Base-by-base conservation (phyloP, 2,113 vertebrate genomes). In the Aphyosemion australe region DNA sequence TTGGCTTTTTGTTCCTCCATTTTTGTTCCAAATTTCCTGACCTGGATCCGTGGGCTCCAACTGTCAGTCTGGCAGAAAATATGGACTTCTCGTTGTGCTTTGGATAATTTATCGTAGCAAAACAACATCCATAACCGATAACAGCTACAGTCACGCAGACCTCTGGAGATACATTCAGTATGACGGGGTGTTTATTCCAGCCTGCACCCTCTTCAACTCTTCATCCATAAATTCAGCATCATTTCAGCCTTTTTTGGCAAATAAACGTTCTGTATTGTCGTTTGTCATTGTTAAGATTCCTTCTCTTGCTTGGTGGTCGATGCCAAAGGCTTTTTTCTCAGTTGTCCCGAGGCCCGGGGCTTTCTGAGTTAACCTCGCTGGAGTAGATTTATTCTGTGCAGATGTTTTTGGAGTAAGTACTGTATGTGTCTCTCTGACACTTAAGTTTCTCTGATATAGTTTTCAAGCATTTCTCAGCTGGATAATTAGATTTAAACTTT, bases 371-470 rank as follows among this genome's bases (percentile, higher is more conserved):
- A 80, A 82, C 65, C 69, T 72, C 65, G 69, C 51, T 8, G 14
- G 15, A 53, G 16, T 53, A 86, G 85, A 88, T 88, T 88, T 90
- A 89, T 79, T 58, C 48, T 26, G 32, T 74, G 55, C 89, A 90
- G 84, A 85, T 91, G 88, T 85, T 83, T 67, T 48, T 49, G 62
- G 73, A 78, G 73, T 71, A 81, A 65, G 66, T 60, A 18, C 62
- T 15, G 34, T 37, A 10, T 14, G 7, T 47, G 46, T 65, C 65
- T 65, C 80, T 49, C 75, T 20, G 53, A 18, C 16, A 26, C 26
- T 26, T 26, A 26, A 26, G 26, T 26, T 26, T 26, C 26, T 26
- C 26, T 26, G 26, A n/a, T n/a, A n/a, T n/a, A n/a, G n/a, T n/a
- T n/a, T n/a, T n/a, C n/a, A n/a, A 26, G 26, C 3, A 5, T 26